A percentile compares a stretch with the other conserved stretches of the same genome.
Conservation (phyloP, 2,797 vertebrate genomes). For the Pristis pectinata region DNA sequence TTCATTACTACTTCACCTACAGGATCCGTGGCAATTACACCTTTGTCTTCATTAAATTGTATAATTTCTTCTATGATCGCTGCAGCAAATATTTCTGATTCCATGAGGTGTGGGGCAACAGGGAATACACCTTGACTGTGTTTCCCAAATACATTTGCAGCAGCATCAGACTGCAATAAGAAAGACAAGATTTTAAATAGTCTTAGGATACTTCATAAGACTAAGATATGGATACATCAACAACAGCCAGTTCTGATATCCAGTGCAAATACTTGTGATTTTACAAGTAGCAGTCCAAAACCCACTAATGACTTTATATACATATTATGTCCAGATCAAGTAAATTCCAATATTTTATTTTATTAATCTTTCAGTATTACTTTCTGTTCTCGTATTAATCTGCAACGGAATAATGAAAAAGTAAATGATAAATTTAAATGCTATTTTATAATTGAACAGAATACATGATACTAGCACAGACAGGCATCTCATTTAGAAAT, state of each 20-base stretch:
- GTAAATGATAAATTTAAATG: not conserved
- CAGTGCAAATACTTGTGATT: not conserved
- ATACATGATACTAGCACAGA: not conserved
- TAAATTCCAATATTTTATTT: not conserved
- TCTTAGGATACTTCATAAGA: not conserved
- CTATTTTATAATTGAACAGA: not conserved
- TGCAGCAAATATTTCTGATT: constrained; percentile 72
- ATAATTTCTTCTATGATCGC: constrained; percentile 62
- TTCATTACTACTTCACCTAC: not conserved
- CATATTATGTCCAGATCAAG: not conserved
- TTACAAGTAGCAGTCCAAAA: not conserved
- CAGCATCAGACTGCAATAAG: constrained; percentile 70
- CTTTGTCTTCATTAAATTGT: constrained; percentile 47
- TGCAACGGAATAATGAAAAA: not conserved
- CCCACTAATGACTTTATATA: not conserved
- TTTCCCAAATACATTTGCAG: constrained; percentile 72
- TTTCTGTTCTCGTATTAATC: not conserved
- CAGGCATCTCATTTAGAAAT: not conserved
- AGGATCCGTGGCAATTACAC: constrained; percentile 39
- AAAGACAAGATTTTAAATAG: constrained; percentile 42
- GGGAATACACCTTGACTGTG: constrained; percentile 56
- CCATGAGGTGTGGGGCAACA: constrained; percentile 69
- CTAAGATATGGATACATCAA: not conserved
- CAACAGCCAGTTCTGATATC: not conserved
- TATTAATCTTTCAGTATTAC: not conserved